Evolutionary conservation across 35 echinoderm and acorn worm genomes (phyloP).

Genomic region (Anneissia japonica): DNA sequence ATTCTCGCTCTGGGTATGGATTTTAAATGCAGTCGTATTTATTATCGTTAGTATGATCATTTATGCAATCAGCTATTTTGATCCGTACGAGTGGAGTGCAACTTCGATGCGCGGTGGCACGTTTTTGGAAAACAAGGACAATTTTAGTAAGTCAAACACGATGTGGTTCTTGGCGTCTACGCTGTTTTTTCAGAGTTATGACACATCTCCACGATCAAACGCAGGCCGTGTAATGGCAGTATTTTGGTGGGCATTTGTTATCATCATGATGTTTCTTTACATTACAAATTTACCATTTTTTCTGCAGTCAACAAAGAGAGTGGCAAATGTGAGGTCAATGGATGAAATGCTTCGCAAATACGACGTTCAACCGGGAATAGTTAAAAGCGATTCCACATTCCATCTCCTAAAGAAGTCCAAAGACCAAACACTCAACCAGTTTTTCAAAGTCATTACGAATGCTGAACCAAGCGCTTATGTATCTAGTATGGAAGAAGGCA

Average conservation of each 20-base stretch:
- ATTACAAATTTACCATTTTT: conserved; percentile 42
- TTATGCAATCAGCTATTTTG: conserved; percentile 25
- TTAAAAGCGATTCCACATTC: conserved; percentile 67
- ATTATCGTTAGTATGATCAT: conserved; percentile 25
- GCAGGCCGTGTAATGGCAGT: conserved; percentile 68
- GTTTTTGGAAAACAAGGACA: conserved; percentile 23
- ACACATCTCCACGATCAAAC: conserved; percentile 76
- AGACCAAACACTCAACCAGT: conserved; percentile 61
- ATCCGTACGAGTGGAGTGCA: conserved; percentile 48
- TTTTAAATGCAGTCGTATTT: conserved; percentile 34
- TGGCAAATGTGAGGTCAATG: conserved; percentile 40
- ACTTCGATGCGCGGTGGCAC: conserved; percentile 9
- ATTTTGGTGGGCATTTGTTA: conserved; percentile 66
- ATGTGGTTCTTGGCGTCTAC: conserved; percentile 59
- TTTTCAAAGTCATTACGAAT: conserved; percentile 65
- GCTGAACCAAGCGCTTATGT: conserved; percentile 48
- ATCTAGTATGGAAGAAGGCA: conserved; percentile 22
- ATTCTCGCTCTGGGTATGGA: conserved; percentile 52
- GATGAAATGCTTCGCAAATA: conserved; percentile 55
- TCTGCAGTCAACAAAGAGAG: conserved; percentile 29
- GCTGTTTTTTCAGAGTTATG: conserved; percentile 54
- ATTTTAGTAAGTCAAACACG: conserved; percentile 50
- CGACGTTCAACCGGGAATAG: conserved; percentile 61
- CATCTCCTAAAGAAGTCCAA: conserved; percentile 66
- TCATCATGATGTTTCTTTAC: conserved; percentile 58